These are phyloP conservation scores for Gasterosteus nipponicus DNA, from an alignment of 2,113 vertebrate genomes.

Conservation along the genomic window DNA sequence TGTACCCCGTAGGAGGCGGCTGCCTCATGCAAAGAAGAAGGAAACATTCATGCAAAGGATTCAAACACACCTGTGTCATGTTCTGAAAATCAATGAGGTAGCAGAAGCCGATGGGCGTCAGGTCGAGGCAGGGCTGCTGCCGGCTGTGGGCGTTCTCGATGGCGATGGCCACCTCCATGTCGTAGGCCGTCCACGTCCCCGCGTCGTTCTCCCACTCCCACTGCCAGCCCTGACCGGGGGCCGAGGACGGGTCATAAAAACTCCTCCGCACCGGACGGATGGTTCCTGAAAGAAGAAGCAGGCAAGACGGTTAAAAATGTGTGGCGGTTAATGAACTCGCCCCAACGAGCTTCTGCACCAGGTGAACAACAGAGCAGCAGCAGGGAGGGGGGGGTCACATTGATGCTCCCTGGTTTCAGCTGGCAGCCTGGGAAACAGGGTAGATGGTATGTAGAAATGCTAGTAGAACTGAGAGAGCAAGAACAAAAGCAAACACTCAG, in stretches of 20 bases:
- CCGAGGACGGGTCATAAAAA: conserved; percentile 93
- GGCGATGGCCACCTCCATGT: conserved; percentile 96
- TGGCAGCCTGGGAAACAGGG: not conserved
- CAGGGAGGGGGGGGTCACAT: not conserved
- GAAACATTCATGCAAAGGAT: not conserved
- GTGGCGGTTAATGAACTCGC: not conserved
- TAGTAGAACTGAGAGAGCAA: not conserved
- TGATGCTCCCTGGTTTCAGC: not conserved
- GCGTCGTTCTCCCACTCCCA: conserved; percentile 98
- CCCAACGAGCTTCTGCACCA: not conserved
- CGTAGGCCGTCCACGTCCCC: conserved; percentile 93
- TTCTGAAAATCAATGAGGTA: conserved; percentile 95
- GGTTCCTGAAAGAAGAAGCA: conserved; percentile 81
- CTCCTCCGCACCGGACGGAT: conserved; percentile 93
- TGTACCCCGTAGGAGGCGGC: not conserved
- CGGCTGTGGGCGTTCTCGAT: conserved; percentile 93
- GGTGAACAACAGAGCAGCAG: not conserved
- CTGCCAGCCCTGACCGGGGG: conserved; percentile 93
- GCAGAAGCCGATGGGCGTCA: conserved; percentile 95
- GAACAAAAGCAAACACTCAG: not conserved
- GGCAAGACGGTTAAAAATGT: not conserved
- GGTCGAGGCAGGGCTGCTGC: conserved; percentile 94
- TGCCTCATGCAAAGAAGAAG: not conserved
- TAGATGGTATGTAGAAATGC: not conserved
- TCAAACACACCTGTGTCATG: conserved; percentile 90